Evolutionary conservation across 2,888 invertebrate genomes (phyloP).

Genomic region (Rambutsinella grinnellia): DNA sequence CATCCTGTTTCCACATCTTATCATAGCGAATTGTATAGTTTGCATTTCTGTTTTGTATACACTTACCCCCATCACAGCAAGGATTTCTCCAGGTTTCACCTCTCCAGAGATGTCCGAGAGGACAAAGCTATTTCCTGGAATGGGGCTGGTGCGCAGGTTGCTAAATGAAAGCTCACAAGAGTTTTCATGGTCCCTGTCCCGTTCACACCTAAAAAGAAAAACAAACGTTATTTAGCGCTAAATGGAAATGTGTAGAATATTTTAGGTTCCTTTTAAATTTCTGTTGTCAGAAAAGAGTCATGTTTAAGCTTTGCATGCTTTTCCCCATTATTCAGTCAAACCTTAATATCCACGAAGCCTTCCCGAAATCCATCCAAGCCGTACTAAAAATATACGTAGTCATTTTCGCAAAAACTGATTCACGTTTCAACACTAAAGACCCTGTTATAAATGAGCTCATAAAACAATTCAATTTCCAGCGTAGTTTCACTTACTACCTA

Average conservation of each 20-base stretch:
- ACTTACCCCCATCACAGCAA: constrained; percentile 80
- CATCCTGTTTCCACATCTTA: background rate
- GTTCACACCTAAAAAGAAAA: constrained; percentile 58
- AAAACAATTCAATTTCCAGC: too few species aligned
- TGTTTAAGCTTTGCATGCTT: too few species aligned
- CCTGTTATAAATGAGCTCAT: background rate
- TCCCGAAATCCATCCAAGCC: constrained; percentile 50
- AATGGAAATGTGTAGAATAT: too few species aligned
- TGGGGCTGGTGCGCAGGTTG: constrained; percentile 61
- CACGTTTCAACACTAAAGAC: background rate
- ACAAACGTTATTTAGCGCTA: too few species aligned
- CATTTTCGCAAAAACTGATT: too few species aligned
- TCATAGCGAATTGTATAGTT: too few species aligned
- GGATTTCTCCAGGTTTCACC: constrained; percentile 81
- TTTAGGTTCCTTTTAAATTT: too few species aligned
- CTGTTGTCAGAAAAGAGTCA: too few species aligned
- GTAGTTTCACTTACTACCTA: too few species aligned
- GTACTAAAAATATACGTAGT: constrained; percentile 37
- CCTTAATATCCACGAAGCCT: constrained; percentile 46
- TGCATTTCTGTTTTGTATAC: too few species aligned
- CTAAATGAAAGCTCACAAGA: constrained; percentile 64
- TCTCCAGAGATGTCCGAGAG: constrained; percentile 80
- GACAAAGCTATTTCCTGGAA: constrained; percentile 68
- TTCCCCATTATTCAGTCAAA: constrained; percentile 13
- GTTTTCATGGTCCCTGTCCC: constrained; percentile 59